phyloP scores from a whole-genome alignment of 1,140 invertebrate genomes.

The Cydia fagiglandana region DNA sequence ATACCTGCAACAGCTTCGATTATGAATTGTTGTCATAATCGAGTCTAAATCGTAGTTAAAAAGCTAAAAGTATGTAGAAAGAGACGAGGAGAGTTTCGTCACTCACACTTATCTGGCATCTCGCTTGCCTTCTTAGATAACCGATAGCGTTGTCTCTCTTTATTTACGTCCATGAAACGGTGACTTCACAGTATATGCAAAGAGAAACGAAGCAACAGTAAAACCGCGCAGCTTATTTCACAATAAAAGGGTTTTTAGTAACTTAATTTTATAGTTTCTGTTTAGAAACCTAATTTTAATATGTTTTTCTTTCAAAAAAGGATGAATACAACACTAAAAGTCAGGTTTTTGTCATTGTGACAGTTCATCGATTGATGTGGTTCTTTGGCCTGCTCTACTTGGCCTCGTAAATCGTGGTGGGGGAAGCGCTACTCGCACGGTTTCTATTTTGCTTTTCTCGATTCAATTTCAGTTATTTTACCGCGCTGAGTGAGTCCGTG shows the following conservation, averaged over 20 bases:
- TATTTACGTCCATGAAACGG: constrained; percentile 73
- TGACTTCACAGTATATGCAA: constrained; percentile 57
- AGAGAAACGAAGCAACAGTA: constrained; percentile 38
- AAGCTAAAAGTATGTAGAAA: constrained; percentile 56
- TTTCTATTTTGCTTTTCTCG: constrained; percentile 78
- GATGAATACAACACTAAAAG: background rate
- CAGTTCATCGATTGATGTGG: constrained; percentile 56
- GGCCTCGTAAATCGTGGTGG: constrained; percentile 76
- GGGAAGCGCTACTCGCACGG: constrained; percentile 70
- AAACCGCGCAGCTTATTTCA: constrained; percentile 1
- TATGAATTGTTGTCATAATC: constrained; percentile 27
- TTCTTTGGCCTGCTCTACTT: constrained; percentile 58
- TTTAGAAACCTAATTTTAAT: background rate
- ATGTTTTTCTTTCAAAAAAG: background rate
- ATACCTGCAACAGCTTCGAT: background rate
- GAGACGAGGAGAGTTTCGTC: constrained; percentile 56
- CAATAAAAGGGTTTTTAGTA: background rate
- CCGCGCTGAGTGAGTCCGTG: constrained; percentile 58
- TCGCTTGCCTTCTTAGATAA: constrained; percentile 59
- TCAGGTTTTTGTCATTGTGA: constrained; percentile 22
- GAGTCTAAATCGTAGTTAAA: constrained; percentile 42
- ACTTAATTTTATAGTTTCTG: background rate
- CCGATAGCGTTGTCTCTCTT: constrained; percentile 65
- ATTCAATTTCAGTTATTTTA: constrained; percentile 69
- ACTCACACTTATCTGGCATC: constrained; percentile 52